These are phyloP conservation scores for Epirrhoe alternata DNA, from an alignment of 2,888 invertebrate species.

Conservation along the genomic window DNA sequence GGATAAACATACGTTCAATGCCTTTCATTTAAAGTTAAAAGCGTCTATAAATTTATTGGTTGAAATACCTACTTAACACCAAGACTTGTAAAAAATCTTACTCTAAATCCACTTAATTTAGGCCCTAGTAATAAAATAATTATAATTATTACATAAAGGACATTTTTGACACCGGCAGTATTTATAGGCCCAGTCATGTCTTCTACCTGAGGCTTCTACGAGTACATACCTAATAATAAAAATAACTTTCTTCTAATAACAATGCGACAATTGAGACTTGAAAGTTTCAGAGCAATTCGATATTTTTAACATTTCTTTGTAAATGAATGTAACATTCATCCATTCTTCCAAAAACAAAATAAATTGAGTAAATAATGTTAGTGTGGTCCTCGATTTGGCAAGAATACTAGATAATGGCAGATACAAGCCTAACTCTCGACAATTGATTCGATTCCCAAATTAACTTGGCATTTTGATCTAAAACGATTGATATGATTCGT, in stretches of 20 bases:
- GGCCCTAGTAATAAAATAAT: neutral
- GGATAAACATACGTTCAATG: too few relatives aligned
- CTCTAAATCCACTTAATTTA: conserved; percentile 1
- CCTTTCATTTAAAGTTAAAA: too few relatives aligned
- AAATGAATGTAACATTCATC: neutral
- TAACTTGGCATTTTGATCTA: too few relatives aligned
- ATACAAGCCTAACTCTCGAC: too few relatives aligned
- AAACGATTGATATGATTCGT: neutral
- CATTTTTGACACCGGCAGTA: neutral
- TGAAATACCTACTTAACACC: neutral
- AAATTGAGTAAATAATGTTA: neutral
- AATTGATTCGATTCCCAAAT: too few relatives aligned
- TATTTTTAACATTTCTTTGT: neutral
- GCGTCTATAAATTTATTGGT: neutral
- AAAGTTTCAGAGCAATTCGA: conserved; percentile 6
- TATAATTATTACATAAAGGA: neutral
- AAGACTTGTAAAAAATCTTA: neutral
- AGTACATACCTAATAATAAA: neutral
- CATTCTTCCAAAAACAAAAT: neutral
- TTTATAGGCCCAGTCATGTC: neutral
- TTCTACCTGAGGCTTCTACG: too few relatives aligned
- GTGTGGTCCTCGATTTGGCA: neutral
- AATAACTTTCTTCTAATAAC: neutral
- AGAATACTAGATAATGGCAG: neutral
- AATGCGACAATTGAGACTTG: conserved; percentile 18